Conservation (phyloP, 2,888 invertebrate genomes). For the Mantis religiosa region DNA sequence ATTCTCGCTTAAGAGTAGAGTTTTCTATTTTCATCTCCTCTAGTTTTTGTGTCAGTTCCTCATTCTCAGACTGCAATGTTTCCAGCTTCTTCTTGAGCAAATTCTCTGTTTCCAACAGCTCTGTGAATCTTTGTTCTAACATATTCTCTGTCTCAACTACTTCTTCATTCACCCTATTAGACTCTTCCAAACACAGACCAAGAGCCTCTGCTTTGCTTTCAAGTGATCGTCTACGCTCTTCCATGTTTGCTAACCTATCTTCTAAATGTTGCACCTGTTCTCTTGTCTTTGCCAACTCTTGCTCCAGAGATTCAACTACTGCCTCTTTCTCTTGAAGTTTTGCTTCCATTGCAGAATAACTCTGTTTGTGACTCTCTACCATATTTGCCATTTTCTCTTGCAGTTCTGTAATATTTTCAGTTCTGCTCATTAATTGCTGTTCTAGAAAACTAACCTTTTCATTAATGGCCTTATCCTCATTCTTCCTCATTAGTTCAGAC, state of each 20-base stretch:
- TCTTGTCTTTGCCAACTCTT: slow-evolving; percentile 60
- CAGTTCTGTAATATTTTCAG: slow-evolving; percentile 44
- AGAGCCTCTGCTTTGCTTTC: slow-evolving; percentile 60
- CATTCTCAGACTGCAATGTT: slow-evolving; percentile 57
- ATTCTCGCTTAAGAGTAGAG: not conserved
- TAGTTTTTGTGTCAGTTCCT: slow-evolving; percentile 42
- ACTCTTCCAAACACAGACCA: slow-evolving; percentile 55
- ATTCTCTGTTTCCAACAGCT: slow-evolving; percentile 60
- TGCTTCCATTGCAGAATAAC: slow-evolving; percentile 54
- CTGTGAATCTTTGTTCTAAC: slow-evolving; percentile 49
- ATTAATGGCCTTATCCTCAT: not conserved
- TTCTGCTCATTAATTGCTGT: slow-evolving; percentile 26
- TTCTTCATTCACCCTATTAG: slow-evolving; percentile 56
- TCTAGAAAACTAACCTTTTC: slow-evolving; percentile 12
- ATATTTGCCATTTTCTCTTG: slow-evolving; percentile 41
- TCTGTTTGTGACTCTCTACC: slow-evolving; percentile 39
- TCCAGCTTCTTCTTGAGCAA: slow-evolving; percentile 56
- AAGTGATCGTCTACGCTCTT: slow-evolving; percentile 56
- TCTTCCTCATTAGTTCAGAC: slow-evolving; percentile 24
- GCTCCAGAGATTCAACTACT: slow-evolving; percentile 67
- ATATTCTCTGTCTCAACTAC: slow-evolving; percentile 57
- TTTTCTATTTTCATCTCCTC: slow-evolving; percentile 6
- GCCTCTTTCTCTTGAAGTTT: slow-evolving; percentile 72
- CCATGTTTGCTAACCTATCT: slow-evolving; percentile 59
- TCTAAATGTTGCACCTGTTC: slow-evolving; percentile 62